Evolutionary conservation across 2,113 vertebrate genomes (phyloP).

Genomic region (Bubalus kerabau): DNA sequence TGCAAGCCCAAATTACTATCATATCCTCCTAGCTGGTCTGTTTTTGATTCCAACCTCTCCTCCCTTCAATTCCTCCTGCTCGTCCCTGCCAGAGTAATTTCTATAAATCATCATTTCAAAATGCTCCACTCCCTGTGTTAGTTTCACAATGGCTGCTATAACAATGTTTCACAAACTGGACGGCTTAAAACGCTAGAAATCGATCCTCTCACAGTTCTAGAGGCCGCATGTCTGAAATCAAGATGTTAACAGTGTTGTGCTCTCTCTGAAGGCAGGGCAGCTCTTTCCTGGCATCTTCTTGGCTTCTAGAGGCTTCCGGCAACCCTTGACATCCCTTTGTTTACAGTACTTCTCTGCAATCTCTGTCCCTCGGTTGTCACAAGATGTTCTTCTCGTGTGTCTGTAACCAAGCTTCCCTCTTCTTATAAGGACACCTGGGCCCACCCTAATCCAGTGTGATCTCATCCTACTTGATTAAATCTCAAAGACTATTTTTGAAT

Average conservation of each 20-base stretch:
- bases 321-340: background rate
- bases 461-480: background rate
- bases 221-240: background rate
- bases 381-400: background rate
- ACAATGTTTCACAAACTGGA: background rate
- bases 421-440: background rate
- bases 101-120: background rate
- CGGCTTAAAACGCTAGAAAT: background rate
- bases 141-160: background rate
- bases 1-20: background rate
- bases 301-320: background rate
- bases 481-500: background rate
- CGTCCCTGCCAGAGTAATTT: background rate
- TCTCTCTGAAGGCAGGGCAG: background rate
- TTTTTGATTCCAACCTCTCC: background rate
- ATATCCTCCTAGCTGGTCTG: background rate
- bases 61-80: background rate
- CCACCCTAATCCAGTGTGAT: background rate
- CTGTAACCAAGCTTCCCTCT: background rate
- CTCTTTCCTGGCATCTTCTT: background rate
- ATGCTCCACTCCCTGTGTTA: background rate
- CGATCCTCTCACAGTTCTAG: background rate
- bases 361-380: background rate
- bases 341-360: background rate
- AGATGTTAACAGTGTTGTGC: accelerated